Evolutionary conservation across 2,888 invertebrate genomes (phyloP).

Genomic region (Hololepta plana): DNA sequence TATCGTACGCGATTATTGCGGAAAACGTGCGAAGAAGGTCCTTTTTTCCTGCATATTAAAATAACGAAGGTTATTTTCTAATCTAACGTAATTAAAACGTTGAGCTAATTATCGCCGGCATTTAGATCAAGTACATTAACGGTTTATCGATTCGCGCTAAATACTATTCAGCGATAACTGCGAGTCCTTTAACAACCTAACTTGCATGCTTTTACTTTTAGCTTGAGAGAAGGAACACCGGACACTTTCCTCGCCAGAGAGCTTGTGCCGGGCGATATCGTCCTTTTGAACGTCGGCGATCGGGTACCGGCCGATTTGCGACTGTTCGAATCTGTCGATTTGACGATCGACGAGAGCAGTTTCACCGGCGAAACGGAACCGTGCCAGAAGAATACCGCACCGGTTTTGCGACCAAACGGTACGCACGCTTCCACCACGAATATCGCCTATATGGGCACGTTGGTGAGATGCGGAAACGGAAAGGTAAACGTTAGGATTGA

Average conservation of each 20-base stretch:
- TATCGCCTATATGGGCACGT: slow-evolving; percentile 95
- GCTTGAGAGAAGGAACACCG: slow-evolving; percentile 69
- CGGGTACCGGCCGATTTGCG: slow-evolving; percentile 93
- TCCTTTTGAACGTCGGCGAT: slow-evolving; percentile 85
- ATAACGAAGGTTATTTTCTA: too few species aligned
- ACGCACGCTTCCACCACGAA: slow-evolving; percentile 58
- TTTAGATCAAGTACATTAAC: too few species aligned
- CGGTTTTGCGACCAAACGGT: slow-evolving; percentile 33
- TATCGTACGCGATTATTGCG: too few species aligned
- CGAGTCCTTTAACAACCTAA: too few species aligned
- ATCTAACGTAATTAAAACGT: too few species aligned
- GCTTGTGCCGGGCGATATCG: slow-evolving; percentile 93
- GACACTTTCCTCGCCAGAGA: slow-evolving; percentile 88
- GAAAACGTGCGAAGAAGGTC: too few species aligned
- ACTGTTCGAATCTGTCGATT: slow-evolving; percentile 80
- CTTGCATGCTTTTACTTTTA: slow-evolving; percentile 20
- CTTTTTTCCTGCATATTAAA: too few species aligned
- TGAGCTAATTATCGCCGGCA: too few species aligned
- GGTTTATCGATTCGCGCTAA: too few species aligned
- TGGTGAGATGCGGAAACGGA: slow-evolving; percentile 89
- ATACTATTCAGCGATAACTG: too few species aligned
- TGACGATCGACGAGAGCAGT: slow-evolving; percentile 93
- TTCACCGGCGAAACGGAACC: slow-evolving; percentile 99
- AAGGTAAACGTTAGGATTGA: slow-evolving; percentile 56
- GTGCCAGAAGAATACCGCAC: slow-evolving; percentile 52